phyloP scores from a whole-genome alignment of 1,140 invertebrate species.

The Caenorhabditis inopinata region DNA sequence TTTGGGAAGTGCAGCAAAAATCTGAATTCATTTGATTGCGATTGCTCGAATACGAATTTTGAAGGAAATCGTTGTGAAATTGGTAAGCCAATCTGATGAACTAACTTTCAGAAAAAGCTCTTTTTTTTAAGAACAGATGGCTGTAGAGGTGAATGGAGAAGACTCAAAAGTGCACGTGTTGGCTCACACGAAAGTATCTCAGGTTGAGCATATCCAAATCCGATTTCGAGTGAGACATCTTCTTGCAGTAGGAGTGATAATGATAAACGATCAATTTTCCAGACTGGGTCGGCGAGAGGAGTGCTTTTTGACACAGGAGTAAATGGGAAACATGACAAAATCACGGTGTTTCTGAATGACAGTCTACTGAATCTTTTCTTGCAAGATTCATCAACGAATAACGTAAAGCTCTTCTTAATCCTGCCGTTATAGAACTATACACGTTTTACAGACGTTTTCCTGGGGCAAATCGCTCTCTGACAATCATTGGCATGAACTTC shows the following conservation, averaged over 20 bases:
- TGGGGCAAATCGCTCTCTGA: constrained; percentile 81
- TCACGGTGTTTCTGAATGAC: constrained; percentile 68
- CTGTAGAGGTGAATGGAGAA: constrained; percentile 77
- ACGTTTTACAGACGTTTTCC: constrained; percentile 53
- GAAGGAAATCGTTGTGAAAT: constrained; percentile 87
- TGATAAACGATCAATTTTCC: constrained; percentile 19
- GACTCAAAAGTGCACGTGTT: constrained; percentile 81
- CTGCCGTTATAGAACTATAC: neutral
- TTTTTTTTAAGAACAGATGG: constrained; percentile 73
- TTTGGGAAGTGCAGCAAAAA: constrained; percentile 85
- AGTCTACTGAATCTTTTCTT: constrained; percentile 72
- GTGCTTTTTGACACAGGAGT: constrained; percentile 69
- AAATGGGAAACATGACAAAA: constrained; percentile 16
- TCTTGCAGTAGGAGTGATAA: neutral
- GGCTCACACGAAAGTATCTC: constrained; percentile 79
- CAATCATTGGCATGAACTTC: constrained; percentile 88
- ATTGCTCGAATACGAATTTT: constrained; percentile 85
- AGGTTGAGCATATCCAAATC: constrained; percentile 85
- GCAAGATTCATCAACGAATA: constrained; percentile 69
- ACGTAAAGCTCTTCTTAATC: neutral
- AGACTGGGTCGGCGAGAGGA: constrained; percentile 38
- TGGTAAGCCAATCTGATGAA: constrained; percentile 71
- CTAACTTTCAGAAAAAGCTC: neutral
- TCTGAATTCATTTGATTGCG: constrained; percentile 93
- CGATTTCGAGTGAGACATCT: constrained; percentile 78